These are phyloP conservation scores for Enteromius argenteus DNA, from an alignment of 2,797 vertebrate species.

Conservation along the genomic window DNA sequence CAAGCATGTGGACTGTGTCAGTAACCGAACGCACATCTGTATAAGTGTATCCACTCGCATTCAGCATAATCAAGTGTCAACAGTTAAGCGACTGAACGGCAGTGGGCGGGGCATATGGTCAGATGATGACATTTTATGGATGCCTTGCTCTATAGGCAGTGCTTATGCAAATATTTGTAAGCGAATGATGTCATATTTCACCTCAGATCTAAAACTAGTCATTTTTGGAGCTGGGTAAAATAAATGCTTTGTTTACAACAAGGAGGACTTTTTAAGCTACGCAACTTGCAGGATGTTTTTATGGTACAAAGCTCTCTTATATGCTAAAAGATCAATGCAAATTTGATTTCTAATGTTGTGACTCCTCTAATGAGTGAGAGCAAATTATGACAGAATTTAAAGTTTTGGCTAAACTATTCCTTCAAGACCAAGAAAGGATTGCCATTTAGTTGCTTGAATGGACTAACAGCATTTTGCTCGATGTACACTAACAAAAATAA, in stretches of 20 bases:
- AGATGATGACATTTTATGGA: background rate
- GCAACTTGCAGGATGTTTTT: background rate
- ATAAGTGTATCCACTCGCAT: no score
- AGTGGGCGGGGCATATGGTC: background rate
- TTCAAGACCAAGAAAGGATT: background rate
- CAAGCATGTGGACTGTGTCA: no score
- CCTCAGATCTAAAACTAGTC: background rate
- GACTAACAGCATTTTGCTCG: slow-evolving; percentile 40
- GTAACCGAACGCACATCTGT: no score
- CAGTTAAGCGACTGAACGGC: background rate
- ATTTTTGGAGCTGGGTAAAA: background rate
- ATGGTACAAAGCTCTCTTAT: background rate
- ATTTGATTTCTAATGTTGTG: background rate
- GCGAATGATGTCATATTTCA: background rate
- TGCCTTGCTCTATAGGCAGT: background rate
- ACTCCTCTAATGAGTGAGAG: background rate
- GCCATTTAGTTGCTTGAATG: slow-evolving; percentile 22
- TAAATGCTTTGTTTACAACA: background rate
- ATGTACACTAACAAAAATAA: slow-evolving; percentile 26
- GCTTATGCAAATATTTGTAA: background rate
- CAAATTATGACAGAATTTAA: background rate
- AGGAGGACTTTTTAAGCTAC: background rate
- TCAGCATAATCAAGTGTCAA: no score
- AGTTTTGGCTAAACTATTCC: background rate
- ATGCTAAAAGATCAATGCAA: background rate